Percentiles rank a stretch among this genome's conserved stretches.
Evolutionary conservation across 1,140 invertebrate species (phyloP).

Genomic region (Linepithema humile): DNA sequence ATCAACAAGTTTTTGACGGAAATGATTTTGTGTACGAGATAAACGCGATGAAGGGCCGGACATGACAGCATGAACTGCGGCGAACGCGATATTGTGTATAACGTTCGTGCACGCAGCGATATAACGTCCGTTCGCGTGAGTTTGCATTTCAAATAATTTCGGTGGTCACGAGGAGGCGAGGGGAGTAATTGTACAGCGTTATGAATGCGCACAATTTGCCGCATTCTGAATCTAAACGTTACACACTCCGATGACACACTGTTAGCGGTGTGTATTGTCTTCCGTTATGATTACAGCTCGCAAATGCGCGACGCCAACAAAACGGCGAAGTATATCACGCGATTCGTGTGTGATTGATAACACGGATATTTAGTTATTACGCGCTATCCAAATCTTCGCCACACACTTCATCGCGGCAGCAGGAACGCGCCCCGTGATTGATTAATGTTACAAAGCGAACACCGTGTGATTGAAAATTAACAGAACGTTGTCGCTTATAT

Average conservation of each 20-base stretch:
- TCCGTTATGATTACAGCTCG: not conserved
- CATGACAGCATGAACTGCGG: not conserved
- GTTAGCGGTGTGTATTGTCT: conserved; percentile 14
- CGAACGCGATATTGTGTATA: not conserved
- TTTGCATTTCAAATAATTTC: conserved; percentile 53
- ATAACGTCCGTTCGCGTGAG: conserved; percentile 1
- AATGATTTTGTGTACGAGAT: not conserved
- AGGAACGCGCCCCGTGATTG: not conserved
- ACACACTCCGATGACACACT: not conserved
- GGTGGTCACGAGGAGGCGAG: not conserved
- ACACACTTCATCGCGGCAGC: not conserved
- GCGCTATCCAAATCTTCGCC: conserved; percentile 9
- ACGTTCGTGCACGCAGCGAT: not conserved
- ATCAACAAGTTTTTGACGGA: not conserved
- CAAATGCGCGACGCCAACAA: not conserved
- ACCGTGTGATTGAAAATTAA: not conserved
- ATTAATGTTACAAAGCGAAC: not conserved
- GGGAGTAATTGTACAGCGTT: conserved; percentile 22
- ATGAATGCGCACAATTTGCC: conserved; percentile 44
- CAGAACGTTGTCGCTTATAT: not conserved
- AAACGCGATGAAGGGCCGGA: not conserved
- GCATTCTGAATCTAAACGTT: conserved; percentile 29
- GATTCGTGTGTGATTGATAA: conserved; percentile 21
- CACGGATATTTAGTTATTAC: conserved; percentile 3
- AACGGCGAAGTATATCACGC: conserved; percentile 19